Conservation (phyloP, 2,797 vertebrate genomes). For the Enteromius afrohamiltoni region DNA sequence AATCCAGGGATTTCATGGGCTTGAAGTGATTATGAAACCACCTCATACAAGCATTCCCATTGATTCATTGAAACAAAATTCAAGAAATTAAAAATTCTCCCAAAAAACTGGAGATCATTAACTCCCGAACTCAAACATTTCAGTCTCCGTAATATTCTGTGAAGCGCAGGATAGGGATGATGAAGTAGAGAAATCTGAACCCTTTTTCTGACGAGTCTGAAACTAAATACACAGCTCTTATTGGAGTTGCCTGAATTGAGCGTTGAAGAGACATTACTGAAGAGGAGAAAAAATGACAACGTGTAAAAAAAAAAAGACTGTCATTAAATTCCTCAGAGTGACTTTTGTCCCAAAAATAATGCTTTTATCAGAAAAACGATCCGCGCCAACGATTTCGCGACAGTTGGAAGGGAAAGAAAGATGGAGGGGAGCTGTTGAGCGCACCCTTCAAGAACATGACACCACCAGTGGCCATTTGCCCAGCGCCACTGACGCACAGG, state of each 20-base stretch:
- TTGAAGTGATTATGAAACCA: conserved; percentile 14
- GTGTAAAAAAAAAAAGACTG: conserved; percentile 64
- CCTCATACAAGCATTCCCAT: conserved; percentile 3
- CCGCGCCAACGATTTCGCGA: conserved; percentile 78
- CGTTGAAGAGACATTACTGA: conserved; percentile 60
- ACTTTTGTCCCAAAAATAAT: conserved; percentile 84
- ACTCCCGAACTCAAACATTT: conserved; percentile 16
- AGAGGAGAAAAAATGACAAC: conserved; percentile 47
- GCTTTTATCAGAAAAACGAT: conserved; percentile 87
- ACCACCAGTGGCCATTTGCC: conserved; percentile 85
- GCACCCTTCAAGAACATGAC: conserved; percentile 86
- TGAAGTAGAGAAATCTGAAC: conserved; percentile 45
- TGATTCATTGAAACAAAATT: not conserved
- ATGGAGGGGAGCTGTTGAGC: conserved; percentile 67
- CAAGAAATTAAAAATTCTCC: not conserved
- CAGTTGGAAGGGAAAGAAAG: conserved; percentile 79
- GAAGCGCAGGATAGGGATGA: conserved; percentile 61
- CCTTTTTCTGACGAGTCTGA: conserved; percentile 58
- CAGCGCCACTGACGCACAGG: conserved; percentile 79
- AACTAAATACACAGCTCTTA: conserved; percentile 58
- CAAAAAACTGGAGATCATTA: conserved; percentile 6
- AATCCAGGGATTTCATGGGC: conserved; percentile 49
- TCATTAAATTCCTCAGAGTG: conserved; percentile 76
- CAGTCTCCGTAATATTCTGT: conserved; percentile 29
- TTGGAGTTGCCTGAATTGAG: conserved; percentile 63